A percentile compares a stretch with the other conserved stretches of the same genome.
These are phyloP conservation scores for Crocuta crocuta DNA, from an alignment of 2,113 vertebrate species.

Conservation along the genomic window DNA sequence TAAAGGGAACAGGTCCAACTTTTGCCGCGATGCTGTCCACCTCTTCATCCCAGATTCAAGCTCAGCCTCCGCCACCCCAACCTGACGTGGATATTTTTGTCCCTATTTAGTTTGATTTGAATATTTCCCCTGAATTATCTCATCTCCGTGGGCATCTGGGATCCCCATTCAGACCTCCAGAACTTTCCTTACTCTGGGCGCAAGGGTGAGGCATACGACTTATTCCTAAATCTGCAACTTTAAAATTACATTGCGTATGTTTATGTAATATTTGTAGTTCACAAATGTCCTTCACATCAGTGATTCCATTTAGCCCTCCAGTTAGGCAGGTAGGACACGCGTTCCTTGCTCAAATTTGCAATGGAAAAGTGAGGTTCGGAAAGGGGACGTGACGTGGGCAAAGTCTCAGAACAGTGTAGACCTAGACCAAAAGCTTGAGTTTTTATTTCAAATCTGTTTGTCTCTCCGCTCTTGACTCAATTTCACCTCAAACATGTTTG, in stretches of 20 bases:
- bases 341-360: background rate
- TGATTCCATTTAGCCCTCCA: background rate
- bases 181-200: background rate
- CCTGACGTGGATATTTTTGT: background rate
- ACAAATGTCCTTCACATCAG: background rate
- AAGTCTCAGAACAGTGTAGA: background rate
- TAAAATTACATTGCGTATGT: background rate
- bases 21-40: background rate
- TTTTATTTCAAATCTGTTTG: slow-evolving; percentile 21
- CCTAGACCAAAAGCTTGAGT: background rate
- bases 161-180: background rate
- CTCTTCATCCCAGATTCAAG: background rate
- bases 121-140: background rate
- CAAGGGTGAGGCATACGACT: background rate
- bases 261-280: background rate
- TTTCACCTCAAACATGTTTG: background rate
- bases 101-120: background rate
- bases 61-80: background rate
- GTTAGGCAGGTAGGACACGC: background rate
- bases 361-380: background rate
- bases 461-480: background rate
- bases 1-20: background rate
- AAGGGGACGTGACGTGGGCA: background rate
- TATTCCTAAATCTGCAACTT: background rate
- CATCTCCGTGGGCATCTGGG: background rate